phyloP scores from a whole-genome alignment of 2,888 invertebrate species.

The Rosalia funebris region DNA sequence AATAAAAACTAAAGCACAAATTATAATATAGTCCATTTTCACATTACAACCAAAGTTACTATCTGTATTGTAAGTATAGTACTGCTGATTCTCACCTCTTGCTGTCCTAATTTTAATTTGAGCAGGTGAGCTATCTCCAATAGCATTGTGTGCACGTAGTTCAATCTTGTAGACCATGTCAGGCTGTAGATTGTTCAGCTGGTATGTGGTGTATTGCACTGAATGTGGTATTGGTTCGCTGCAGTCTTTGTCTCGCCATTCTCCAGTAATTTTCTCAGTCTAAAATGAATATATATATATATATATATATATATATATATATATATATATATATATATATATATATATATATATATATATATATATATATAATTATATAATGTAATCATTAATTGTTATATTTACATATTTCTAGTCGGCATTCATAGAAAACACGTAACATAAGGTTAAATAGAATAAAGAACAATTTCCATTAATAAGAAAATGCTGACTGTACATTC shows the following conservation, averaged over 20 bases:
- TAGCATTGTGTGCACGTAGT: constrained; percentile 84
- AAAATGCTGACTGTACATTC: no score
- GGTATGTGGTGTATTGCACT: constrained; percentile 72
- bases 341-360: no score
- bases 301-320: no score
- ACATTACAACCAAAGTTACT: constrained; percentile 29
- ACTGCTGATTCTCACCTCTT: constrained; percentile 76
- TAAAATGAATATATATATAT: no score
- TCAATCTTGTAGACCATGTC: constrained; percentile 87
- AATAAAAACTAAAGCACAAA: constrained; percentile 40
- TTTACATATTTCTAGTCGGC: no score
- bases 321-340: no score
- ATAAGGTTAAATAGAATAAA: no score
- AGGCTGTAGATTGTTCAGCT: constrained; percentile 76
- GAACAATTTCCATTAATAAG: no score
- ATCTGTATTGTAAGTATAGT: constrained; percentile 46
- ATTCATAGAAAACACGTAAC: no score
- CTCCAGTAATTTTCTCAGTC: constrained; percentile 75
- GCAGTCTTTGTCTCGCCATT: constrained; percentile 72
- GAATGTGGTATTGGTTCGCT: constrained; percentile 71
- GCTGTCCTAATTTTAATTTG: constrained; percentile 85
- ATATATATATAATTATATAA: no score
- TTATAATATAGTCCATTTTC: constrained; percentile 27
- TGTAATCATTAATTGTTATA: no score
- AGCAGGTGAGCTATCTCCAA: constrained; percentile 84